A percentile compares a stretch with the other conserved stretches of the same genome.
Evolutionary conservation across 1,140 invertebrate genomes (phyloP).

Genomic region (Latrodectus geometricus): DNA sequence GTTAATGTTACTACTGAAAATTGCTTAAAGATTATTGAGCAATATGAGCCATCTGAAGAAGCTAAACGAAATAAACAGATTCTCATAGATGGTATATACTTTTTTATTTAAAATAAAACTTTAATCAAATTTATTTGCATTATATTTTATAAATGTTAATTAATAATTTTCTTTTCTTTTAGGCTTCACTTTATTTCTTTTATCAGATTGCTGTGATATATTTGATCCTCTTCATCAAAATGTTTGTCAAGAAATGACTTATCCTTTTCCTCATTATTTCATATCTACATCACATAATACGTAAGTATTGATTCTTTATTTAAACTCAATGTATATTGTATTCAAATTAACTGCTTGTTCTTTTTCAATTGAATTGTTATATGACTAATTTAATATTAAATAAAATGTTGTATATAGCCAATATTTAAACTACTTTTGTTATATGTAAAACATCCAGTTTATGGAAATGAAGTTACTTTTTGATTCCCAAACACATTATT

Average conservation of each 20-base stretch:
- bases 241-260: slow-evolving; percentile 72
- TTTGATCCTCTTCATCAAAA: slow-evolving; percentile 69
- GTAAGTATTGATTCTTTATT: slow-evolving; percentile 62
- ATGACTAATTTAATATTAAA: no score
- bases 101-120: not conserved
- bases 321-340: not conserved
- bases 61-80: slow-evolving; percentile 73
- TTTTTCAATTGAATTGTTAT: no score
- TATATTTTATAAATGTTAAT: not conserved
- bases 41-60: slow-evolving; percentile 75
- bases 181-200: slow-evolving; percentile 76
- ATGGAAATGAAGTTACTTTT: no score
- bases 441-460: no score
- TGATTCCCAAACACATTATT: no score
- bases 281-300: slow-evolving; percentile 73
- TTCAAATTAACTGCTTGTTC: no score
- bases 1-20: slow-evolving; percentile 71
- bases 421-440: no score
- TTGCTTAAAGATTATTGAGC: slow-evolving; percentile 73
- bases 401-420: no score
- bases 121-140: not conserved
- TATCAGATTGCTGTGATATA: slow-evolving; percentile 75
- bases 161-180: slow-evolving; percentile 36
- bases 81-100: slow-evolving; percentile 74
- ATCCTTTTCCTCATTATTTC: slow-evolving; percentile 73